phyloP scores from a whole-genome alignment of 2,797 vertebrate species.

The Galagoides demidoff region DNA sequence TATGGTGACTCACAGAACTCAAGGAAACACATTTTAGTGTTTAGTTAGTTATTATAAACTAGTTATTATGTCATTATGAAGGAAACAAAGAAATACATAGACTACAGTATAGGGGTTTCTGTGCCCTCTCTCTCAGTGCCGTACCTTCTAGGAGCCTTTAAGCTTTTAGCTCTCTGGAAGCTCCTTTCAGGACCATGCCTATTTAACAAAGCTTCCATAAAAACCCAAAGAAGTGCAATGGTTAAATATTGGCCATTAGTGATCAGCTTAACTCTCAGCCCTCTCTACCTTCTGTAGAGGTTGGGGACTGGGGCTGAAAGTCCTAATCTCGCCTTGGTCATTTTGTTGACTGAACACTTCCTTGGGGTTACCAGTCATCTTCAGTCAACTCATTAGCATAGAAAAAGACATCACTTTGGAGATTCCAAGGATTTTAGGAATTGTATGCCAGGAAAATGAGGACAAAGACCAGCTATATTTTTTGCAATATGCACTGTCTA shows the following conservation, averaged over 20 bases:
- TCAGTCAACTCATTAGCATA: neutral
- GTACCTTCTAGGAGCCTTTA: neutral
- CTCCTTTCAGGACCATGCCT: neutral
- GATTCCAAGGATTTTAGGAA: neutral
- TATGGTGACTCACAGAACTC: neutral
- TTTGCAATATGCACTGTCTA: neutral
- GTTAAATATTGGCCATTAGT: neutral
- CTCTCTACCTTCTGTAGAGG: neutral
- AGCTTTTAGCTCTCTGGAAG: neutral
- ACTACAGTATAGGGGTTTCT: neutral
- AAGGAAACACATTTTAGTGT: neutral
- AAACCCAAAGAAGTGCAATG: neutral
- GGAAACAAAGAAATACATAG: neutral
- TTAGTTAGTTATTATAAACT: neutral
- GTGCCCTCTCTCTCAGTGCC: too few relatives aligned
- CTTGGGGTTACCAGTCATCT: neutral
- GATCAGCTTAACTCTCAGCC: neutral
- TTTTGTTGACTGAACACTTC: neutral
- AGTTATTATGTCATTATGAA: neutral
- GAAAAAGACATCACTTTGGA: neutral
- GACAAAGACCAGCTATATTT: neutral
- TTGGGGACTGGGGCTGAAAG: neutral
- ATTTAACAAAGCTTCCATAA: neutral
- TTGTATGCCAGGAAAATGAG: neutral
- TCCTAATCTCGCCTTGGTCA: neutral